Base-by-base conservation (phyloP, 2,888 invertebrate genomes). In the Furcula furcula region DNA sequence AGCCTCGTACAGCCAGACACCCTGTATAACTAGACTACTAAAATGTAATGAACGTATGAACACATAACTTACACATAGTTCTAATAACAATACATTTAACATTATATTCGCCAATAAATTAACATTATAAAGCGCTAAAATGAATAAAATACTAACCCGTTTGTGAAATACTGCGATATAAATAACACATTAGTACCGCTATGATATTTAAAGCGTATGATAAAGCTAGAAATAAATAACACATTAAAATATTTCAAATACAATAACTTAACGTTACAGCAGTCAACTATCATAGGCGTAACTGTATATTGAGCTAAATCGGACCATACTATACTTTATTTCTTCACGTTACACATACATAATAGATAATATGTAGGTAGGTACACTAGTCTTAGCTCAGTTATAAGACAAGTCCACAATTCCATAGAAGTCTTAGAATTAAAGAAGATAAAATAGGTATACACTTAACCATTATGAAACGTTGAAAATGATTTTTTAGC, bases 151-250 rank as follows among this genome's bases (percentile, higher is more conserved):
- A 71, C 65, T 57, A 73, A 82, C 80, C 83, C 78, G 78, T 79
- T 59, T 63, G 63, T 66, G 59, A 72, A 82, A 81, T 83, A 80
- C 76, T 79, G 83, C 63, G 52, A 59, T 62, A 52, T 47, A 64
- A 55, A 61, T 55, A 64, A 72, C 72, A 54, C 65, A 69, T 69
- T 63, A 67, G 65, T 68, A 59, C 69, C 45, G 64, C 64, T 76
- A 73, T 40, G 50, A 68, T 72, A 76, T 59, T 83, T 79, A 79
- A 85, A 86, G 85, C 85, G 68, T 74, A 64, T 65, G 61, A 77
- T 86, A 83, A 84, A 86, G 86, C 88, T 87, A 88, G 75, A 83
- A 87, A 87, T 88, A 86, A 88, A 88, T 87, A 88, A 88, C 88
- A 80, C 76, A 73, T 84, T 88, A 88, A 84, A 86, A 87, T 88